Evolutionary conservation across 2,888 invertebrate species (phyloP).

Genomic region (Oconnorella tubifera): DNA sequence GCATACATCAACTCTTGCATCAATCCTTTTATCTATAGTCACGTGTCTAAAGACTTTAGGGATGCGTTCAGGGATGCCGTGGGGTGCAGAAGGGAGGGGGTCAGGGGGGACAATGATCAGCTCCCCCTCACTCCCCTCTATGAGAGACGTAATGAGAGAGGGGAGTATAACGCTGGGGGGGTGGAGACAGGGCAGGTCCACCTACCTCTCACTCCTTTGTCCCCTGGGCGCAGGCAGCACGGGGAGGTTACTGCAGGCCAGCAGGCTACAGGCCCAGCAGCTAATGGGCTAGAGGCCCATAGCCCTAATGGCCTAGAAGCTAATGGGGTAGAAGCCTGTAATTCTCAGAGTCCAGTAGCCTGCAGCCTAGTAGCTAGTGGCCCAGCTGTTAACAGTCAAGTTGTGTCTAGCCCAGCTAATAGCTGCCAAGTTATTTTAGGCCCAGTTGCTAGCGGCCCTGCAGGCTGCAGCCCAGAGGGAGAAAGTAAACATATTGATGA

Average conservation of each 20-base stretch:
- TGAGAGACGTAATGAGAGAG: not conserved
- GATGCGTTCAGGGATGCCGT: conserved; percentile 4
- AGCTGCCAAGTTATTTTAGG: not conserved
- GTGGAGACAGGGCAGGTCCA: not conserved
- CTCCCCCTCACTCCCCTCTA: not conserved
- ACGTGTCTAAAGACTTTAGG: conserved; percentile 37
- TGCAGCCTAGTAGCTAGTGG: not conserved
- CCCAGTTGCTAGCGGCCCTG: no score
- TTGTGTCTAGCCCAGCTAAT: not conserved
- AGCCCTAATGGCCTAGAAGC: not conserved
- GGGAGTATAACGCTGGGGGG: no score
- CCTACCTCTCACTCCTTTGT: not conserved
- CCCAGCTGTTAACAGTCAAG: not conserved
- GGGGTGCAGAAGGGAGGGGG: not conserved
- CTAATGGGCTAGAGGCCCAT: not conserved
- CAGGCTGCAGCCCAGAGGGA: no score
- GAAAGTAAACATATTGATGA: no score
- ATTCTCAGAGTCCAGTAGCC: no score
- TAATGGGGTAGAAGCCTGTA: not conserved
- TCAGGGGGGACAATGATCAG: not conserved
- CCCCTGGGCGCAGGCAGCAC: not conserved
- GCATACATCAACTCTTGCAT: conserved; percentile 39
- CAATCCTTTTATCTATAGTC: conserved; percentile 39
- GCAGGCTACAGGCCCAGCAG: not conserved
- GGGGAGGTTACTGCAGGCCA: no score